Conservation (phyloP, 2,888 invertebrate species). For the Drosophila borealis region DNA sequence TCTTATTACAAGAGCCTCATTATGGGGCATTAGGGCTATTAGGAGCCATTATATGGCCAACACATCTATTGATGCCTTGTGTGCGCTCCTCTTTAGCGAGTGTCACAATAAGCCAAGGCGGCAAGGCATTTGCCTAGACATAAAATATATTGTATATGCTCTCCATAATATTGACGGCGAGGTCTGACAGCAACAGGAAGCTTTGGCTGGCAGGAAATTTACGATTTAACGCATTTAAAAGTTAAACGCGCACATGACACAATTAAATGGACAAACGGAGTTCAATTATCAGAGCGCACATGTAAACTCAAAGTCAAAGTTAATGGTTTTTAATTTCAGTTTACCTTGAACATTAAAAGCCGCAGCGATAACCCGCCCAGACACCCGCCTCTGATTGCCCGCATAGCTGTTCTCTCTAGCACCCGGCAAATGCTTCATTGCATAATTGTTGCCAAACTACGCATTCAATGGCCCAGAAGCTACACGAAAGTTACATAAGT, state of each 20-base stretch:
- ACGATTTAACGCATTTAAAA: slow-evolving; percentile 47
- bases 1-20: slow-evolving; percentile 74
- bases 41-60: slow-evolving; percentile 43
- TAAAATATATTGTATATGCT: background rate
- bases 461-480: slow-evolving; percentile 45
- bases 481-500: slow-evolving; percentile 57
- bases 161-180: background rate
- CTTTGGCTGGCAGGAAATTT: slow-evolving; percentile 49
- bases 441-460: slow-evolving; percentile 65
- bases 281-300: slow-evolving; percentile 47
- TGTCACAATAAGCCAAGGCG: slow-evolving; percentile 65
- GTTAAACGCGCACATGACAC: slow-evolving; percentile 48
- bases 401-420: slow-evolving; percentile 29
- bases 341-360: slow-evolving; percentile 61
- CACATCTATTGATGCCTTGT: slow-evolving; percentile 47
- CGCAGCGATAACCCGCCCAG: slow-evolving; percentile 5
- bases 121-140: background rate
- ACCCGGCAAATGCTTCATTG: slow-evolving; percentile 46
- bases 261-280: slow-evolving; percentile 41
- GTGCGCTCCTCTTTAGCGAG: slow-evolving; percentile 36
- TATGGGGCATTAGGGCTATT: slow-evolving; percentile 76
- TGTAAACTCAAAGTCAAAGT: slow-evolving; percentile 75
- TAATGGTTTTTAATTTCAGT: slow-evolving; percentile 56
- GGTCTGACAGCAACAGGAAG: slow-evolving; percentile 33
- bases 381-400: slow-evolving; percentile 21